Conservation (phyloP, 35 echinoderm and acorn worm species). For the Patiria miniata region DNA sequence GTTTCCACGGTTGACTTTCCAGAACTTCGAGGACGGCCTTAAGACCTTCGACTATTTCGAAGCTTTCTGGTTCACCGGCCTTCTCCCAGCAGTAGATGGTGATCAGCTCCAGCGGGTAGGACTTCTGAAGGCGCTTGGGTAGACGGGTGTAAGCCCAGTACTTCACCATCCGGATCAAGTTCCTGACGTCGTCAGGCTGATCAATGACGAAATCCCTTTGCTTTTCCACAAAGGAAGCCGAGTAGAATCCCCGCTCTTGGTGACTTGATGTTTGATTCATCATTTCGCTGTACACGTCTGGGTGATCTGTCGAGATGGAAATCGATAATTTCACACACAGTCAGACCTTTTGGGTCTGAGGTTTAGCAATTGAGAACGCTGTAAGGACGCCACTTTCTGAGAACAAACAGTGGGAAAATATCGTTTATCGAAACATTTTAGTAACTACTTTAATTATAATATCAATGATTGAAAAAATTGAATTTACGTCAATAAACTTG, state of each 20-base stretch:
- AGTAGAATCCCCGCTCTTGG: not conserved
- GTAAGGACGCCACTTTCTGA: too few relatives aligned
- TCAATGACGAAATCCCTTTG: not conserved
- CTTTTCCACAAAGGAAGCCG: not conserved
- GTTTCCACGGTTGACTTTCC: not conserved
- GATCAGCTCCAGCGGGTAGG: constrained; percentile 1
- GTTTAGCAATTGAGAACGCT: too few relatives aligned
- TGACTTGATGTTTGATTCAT: not conserved
- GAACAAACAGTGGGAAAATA: too few relatives aligned
- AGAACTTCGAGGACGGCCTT: not conserved
- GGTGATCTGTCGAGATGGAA: too few relatives aligned
- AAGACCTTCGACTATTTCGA: not conserved
- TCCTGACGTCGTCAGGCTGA: not conserved
- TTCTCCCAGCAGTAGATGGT: constrained; percentile 9
- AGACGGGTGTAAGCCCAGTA: not conserved
- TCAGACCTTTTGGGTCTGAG: too few relatives aligned
- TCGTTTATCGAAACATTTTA: too few relatives aligned
- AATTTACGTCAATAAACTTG: too few relatives aligned
- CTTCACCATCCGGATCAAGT: not conserved
- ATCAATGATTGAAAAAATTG: too few relatives aligned
- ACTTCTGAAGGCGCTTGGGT: not conserved
- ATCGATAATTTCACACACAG: too few relatives aligned
- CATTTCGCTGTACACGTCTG: not conserved
- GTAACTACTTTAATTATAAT: too few relatives aligned
- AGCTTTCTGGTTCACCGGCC: not conserved